phyloP scores from a whole-genome alignment of 2,888 invertebrate genomes.

The Leptopilina drosophilae region DNA sequence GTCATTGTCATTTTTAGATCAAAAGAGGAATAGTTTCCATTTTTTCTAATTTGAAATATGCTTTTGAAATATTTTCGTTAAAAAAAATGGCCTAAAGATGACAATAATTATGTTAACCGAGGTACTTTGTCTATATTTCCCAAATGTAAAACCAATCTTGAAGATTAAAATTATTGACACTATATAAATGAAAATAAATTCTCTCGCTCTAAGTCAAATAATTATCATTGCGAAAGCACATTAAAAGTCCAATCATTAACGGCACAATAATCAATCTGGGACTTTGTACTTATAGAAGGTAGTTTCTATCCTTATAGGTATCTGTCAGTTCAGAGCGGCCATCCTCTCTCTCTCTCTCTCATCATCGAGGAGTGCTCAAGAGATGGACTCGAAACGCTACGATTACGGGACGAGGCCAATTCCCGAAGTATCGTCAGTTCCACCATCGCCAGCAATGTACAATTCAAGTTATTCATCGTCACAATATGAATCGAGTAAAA shows the following conservation, averaged over 20 bases:
- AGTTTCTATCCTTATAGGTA: slow-evolving; percentile 85
- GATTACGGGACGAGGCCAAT: slow-evolving; percentile 41
- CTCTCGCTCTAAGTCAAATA: slow-evolving; percentile 62
- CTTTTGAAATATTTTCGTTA: too few relatives aligned
- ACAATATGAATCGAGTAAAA: slow-evolving; percentile 67
- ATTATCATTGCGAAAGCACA: slow-evolving; percentile 61
- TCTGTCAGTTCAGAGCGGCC: slow-evolving; percentile 80
- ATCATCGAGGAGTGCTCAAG: slow-evolving; percentile 72
- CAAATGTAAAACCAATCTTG: not conserved
- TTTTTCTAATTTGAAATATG: not conserved
- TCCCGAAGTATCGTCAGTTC: slow-evolving; percentile 71
- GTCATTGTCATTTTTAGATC: too few relatives aligned
- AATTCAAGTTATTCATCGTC: slow-evolving; percentile 63
- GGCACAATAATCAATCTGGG: slow-evolving; percentile 63
- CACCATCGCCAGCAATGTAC: slow-evolving; percentile 71
- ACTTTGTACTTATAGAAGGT: slow-evolving; percentile 80
- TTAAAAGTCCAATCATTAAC: slow-evolving; percentile 62
- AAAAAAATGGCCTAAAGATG: not conserved
- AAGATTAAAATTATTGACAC: not conserved
- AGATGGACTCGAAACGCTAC: slow-evolving; percentile 59
- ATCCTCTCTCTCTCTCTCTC: slow-evolving; percentile 66
- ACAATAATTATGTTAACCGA: not conserved
- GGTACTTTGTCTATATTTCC: not conserved
- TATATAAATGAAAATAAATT: slow-evolving; percentile 42
- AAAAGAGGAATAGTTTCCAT: too few relatives aligned